Base-by-base conservation (phyloP, 2,113 vertebrate genomes). In the Albula glossodonta region DNA sequence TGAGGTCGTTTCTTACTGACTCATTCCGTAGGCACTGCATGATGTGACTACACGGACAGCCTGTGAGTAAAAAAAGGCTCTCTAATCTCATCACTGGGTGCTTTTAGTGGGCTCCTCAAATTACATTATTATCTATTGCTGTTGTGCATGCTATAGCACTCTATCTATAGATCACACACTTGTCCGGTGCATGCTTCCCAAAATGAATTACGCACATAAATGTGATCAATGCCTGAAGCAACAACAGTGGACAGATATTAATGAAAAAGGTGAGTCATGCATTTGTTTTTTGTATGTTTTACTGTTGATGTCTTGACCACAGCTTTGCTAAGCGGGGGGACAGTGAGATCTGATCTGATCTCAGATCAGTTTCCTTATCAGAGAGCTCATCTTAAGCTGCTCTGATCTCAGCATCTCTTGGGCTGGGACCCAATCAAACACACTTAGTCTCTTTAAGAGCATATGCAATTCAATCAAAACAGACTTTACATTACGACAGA, bases 21-120 rank as follows among this genome's bases (percentile, higher is more conserved):
- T 49, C 25, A 7, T 52, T 50, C 8, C 50, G 60, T 83, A 22
- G 49, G 12, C 15, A 22, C 6, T 7, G n/a, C 63, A 70, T 70
- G 22, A 70, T n/a, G 22, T 7, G 19, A 19, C 63, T 22, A 22
- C 63, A 7, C 63, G 6, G 63, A 2, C 63, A 4, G 9, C 19
- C 51, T 50, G 41, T 19, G 60, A 66, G 56, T 17, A 48, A 10
- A 56, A 56, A 17, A 63, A 48, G 17, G 41, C 31, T 86, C 63
- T 56, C 80, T 81, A 81, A 86, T 83, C 51, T 86, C 83, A 49
- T 13, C 6, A 49, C 53, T 77, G 49, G 6, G 87, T 79, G 88
- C 89, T 89, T 92, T 89, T 88, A 89, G 86, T 60, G 79, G 82
- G 25, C 83, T 87, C 80, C 82, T 87, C 74, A 87, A 83, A 87